phyloP scores from a whole-genome alignment of 2,113 vertebrate genomes.

The Sturnus vulgaris region DNA sequence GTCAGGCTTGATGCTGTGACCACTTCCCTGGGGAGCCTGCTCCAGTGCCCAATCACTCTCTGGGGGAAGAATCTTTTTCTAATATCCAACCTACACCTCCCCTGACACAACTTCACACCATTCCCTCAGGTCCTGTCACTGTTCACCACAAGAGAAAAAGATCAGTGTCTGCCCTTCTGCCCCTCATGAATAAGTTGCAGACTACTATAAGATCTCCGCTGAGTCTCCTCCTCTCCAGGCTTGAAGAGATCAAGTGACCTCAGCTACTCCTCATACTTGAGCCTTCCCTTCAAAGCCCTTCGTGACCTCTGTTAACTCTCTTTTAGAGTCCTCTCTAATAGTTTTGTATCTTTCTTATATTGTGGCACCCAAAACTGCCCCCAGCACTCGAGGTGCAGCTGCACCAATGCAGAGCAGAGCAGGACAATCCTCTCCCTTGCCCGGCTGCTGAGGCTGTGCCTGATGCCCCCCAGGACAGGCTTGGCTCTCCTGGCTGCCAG shows the following conservation, averaged over 20 bases:
- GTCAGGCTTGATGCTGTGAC: background rate
- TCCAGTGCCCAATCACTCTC: background rate
- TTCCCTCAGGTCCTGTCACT: background rate
- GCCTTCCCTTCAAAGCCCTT: background rate
- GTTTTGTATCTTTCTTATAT: background rate
- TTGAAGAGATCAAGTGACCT: background rate
- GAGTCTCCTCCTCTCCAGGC: background rate
- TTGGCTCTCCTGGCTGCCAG: fast-evolving
- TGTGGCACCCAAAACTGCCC: background rate
- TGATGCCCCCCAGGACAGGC: fast-evolving
- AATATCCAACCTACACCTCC: background rate
- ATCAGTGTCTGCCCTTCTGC: background rate
- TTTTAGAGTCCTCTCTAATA: background rate
- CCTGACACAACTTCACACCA: background rate
- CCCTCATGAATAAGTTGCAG: background rate
- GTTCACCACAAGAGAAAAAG: background rate
- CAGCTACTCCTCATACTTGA: background rate
- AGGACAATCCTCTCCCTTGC: background rate
- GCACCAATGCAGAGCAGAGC: background rate
- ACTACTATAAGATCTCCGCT: background rate
- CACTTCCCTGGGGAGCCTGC: background rate
- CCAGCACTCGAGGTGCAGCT: fast-evolving
- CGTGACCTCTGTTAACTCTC: background rate
- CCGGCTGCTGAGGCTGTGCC: background rate
- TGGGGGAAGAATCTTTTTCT: background rate